Conservation (phyloP, 2,113 vertebrate genomes). For the Tyto alba region DNA sequence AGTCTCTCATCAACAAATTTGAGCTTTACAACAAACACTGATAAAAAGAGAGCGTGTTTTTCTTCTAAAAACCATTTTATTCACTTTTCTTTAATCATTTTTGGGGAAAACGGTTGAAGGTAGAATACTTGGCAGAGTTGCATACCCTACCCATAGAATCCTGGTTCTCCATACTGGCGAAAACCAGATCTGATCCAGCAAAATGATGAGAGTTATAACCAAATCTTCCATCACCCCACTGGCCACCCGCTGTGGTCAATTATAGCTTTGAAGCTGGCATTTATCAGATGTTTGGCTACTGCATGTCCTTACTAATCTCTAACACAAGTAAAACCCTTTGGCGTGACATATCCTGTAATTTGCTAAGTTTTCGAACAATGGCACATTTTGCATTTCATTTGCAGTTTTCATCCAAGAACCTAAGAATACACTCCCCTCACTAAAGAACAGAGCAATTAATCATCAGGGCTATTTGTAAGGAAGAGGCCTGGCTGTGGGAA, state of each 20-base stretch:
- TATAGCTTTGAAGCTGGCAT: not conserved
- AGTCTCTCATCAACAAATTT: not conserved
- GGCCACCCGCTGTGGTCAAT: not conserved
- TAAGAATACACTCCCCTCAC: not conserved
- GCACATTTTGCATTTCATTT: not conserved
- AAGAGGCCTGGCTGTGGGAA: not conserved
- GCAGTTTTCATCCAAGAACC: not conserved
- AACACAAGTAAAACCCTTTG: not conserved
- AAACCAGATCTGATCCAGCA: not conserved
- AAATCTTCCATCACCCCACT: not conserved
- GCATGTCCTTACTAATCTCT: not conserved
- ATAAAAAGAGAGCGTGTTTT: not conserved
- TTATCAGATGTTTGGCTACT: conserved; percentile 4
- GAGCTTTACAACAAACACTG: not conserved
- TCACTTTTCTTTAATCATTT: not conserved
- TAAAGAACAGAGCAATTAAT: conserved; percentile 26
- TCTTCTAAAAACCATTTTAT: not conserved
- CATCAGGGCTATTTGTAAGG: not conserved
- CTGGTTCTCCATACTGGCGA: not conserved
- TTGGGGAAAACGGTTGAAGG: not conserved
- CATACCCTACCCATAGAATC: not conserved
- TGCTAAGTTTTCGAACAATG: not conserved
- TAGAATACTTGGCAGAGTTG: not conserved
- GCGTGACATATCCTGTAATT: not conserved
- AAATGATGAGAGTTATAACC: not conserved